Base-by-base conservation (phyloP, 2,113 vertebrate species). In the Oceanites oceanicus region DNA sequence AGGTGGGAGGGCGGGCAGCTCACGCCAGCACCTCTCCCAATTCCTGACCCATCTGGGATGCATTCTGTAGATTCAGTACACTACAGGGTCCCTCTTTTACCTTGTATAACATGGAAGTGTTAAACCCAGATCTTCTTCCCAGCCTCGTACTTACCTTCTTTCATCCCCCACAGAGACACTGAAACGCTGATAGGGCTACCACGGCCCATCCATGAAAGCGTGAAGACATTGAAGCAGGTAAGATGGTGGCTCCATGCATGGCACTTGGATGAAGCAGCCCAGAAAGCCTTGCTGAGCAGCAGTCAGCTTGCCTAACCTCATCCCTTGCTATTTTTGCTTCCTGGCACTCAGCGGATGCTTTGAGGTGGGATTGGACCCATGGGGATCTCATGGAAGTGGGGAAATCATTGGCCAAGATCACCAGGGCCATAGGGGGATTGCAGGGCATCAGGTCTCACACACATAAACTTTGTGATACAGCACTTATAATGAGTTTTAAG, bases 171-270 rank as follows among this genome's bases (percentile, higher is more conserved):
- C 93, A 99, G 99, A 94, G 99, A 99, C 98, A 99, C 98, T 0
- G 99, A 99, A 26, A 99, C 99, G 32, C 98, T 99, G 58, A 99
- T 99, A 52, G 99, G 99, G 72, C 97, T 99, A 7, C 99, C 99
- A 2, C 98, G 99, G 78, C 99, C 99, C 7, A 99, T 99, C 94
- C 99, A 99, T 0, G 99, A 99, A 86, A 99, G 99, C 2, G 99
- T 99, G 94, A 99, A 99, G 98, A 99, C 99, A 17, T 98, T 99
- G 36, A 99, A 99, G 97, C 99, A 99, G 99, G 99, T 99, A 80
- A 95, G 71, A 9, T 7, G 59, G 53, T 61, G 68, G 29, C 44
- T 78, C 72, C 36, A 1, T 1, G 44, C 2, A 0, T 0, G 1
- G 18, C 0, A 3, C 22, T 40, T 13, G 52, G 49, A 6, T n/a